Evolutionary conservation across 2,888 invertebrate species (phyloP).

Genomic region (Frankliniella intonsa): DNA sequence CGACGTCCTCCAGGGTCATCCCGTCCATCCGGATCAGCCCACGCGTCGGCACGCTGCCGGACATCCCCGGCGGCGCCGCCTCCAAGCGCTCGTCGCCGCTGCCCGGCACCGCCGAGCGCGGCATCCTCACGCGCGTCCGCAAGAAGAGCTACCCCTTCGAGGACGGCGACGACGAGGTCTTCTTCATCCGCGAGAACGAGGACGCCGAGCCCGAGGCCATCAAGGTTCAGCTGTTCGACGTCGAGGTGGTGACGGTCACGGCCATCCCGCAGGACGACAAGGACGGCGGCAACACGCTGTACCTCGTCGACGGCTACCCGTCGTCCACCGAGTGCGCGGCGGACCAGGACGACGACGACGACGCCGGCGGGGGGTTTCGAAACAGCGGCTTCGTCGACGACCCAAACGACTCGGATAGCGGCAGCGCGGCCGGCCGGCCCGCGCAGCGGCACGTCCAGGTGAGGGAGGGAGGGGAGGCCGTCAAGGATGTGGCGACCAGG

Average conservation of each 20-base stretch:
- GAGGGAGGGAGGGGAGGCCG: neutral
- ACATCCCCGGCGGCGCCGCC: neutral
- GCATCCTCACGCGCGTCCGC: slow-evolving; percentile 8
- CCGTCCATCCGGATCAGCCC: neutral
- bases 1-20: neutral
- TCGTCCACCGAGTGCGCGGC: neutral
- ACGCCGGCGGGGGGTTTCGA: neutral
- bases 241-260: slow-evolving; percentile 10
- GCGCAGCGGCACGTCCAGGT: neutral
- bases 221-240: slow-evolving; percentile 19
- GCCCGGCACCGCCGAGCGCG: slow-evolving; percentile 5
- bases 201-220: slow-evolving; percentile 16
- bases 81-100: neutral
- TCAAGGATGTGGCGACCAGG: no score
- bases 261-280: neutral
- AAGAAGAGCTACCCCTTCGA: slow-evolving; percentile 19
- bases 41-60: neutral
- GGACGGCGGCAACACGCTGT: slow-evolving; percentile 12
- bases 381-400: neutral
- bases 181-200: slow-evolving; percentile 12
- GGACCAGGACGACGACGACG: neutral
- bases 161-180: slow-evolving; percentile 20
- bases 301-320: slow-evolving; percentile 12
- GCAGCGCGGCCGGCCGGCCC: neutral
- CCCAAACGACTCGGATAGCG: neutral